Evolutionary conservation across 2,797 vertebrate species (phyloP).

Genomic region (Anguilla megastoma): DNA sequence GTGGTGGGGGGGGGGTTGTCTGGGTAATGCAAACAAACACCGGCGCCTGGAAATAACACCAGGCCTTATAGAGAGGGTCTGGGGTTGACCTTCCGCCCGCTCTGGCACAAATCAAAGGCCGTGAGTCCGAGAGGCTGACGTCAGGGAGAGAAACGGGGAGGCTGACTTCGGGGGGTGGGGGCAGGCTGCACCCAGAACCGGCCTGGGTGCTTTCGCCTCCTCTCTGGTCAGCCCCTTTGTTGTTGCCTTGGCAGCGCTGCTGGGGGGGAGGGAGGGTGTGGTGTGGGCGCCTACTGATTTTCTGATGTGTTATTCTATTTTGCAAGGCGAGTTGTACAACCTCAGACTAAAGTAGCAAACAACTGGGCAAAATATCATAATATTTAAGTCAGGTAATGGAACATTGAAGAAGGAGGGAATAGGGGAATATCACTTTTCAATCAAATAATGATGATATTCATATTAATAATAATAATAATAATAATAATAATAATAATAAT

Average conservation of each 20-base stretch:
- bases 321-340: background rate
- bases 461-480: no score
- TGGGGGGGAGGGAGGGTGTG: background rate
- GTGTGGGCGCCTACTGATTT: background rate
- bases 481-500: no score
- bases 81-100: background rate
- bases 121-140: conserved; percentile 32
- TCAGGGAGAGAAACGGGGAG: background rate
- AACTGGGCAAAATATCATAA: background rate
- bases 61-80: conserved; percentile 33
- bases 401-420: background rate
- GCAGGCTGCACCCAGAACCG: background rate
- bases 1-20: background rate
- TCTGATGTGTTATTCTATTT: background rate
- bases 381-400: background rate
- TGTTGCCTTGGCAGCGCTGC: background rate
- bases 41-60: conserved; percentile 35
- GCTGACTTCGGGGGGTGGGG: background rate
- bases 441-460: no score
- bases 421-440: no score
- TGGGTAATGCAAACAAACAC: conserved; percentile 33
- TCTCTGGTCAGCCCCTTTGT: background rate
- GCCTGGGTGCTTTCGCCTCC: background rate
- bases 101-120: background rate
- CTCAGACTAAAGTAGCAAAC: background rate